Percentiles rank a stretch among this genome's conserved stretches.
Conservation (phyloP, 2,113 vertebrate genomes). For the Catagonus wagneri region DNA sequence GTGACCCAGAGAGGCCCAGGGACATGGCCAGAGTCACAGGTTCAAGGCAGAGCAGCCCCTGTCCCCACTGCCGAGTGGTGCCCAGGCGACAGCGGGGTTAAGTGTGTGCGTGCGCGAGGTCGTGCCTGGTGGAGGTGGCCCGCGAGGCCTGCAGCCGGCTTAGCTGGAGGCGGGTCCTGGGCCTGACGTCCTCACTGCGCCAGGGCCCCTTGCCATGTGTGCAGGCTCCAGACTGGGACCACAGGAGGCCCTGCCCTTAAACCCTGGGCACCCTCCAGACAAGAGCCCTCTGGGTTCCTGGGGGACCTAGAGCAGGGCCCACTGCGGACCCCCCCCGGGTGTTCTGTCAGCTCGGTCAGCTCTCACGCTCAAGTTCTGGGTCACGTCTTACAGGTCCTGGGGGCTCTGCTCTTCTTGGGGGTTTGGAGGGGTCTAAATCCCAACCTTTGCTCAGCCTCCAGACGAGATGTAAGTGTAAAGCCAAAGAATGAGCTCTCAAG, state of each 20-base stretch:
- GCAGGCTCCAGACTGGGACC: background rate
- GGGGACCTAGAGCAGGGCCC: background rate
- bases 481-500: background rate
- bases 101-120: background rate
- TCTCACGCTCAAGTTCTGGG: background rate
- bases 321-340: background rate
- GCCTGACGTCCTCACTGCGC: rapidly evolving
- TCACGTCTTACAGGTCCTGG: background rate
- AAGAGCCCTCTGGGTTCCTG: background rate
- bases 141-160: background rate
- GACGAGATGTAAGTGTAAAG: no score
- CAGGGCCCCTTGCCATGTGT: background rate
- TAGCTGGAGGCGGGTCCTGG: background rate
- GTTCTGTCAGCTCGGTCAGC: background rate
- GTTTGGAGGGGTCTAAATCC: background rate
- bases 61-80: rapidly evolving
- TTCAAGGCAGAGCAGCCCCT: background rate
- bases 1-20: background rate
- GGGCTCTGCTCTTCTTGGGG: background rate
- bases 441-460: background rate
- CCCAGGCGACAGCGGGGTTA: rapidly evolving
- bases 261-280: background rate
- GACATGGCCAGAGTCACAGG: background rate
- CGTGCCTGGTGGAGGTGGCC: rapidly evolving
- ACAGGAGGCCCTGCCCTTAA: background rate